phyloP scores from a whole-genome alignment of 2,888 invertebrate genomes.

The Cephus runcator region DNA sequence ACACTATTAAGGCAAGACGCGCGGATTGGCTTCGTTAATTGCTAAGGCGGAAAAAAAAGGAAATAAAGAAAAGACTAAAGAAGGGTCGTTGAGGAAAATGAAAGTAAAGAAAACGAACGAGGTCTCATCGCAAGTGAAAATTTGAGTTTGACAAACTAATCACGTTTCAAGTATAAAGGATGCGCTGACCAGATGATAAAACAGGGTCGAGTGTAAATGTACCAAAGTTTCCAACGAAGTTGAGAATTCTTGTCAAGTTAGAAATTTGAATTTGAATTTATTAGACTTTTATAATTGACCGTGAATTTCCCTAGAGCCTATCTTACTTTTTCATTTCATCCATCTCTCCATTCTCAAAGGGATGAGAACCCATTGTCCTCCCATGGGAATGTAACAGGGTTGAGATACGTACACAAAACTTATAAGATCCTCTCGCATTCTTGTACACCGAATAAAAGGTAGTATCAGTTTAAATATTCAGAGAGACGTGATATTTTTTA shows the following conservation, averaged over 20 bases:
- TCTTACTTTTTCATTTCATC: background rate
- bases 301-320: background rate
- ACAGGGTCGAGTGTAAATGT: background rate
- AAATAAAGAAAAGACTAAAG: background rate
- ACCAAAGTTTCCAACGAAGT: background rate
- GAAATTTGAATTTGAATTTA: background rate
- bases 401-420: background rate
- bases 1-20: background rate
- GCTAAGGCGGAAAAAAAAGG: background rate
- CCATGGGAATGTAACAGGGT: background rate
- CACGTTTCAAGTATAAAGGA: background rate
- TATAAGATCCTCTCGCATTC: background rate
- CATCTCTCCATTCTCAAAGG: background rate
- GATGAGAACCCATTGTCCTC: too few species aligned
- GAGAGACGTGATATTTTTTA: background rate
- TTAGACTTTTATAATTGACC: background rate
- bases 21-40: background rate
- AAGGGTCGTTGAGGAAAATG: background rate
- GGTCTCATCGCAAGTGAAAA: background rate
- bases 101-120: background rate
- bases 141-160: background rate
- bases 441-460: background rate
- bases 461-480: background rate
- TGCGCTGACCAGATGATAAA: background rate
- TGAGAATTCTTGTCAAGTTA: background rate